phyloP scores from a whole-genome alignment of 2,797 vertebrate species.

The Hippopotamyrus pictus region DNA sequence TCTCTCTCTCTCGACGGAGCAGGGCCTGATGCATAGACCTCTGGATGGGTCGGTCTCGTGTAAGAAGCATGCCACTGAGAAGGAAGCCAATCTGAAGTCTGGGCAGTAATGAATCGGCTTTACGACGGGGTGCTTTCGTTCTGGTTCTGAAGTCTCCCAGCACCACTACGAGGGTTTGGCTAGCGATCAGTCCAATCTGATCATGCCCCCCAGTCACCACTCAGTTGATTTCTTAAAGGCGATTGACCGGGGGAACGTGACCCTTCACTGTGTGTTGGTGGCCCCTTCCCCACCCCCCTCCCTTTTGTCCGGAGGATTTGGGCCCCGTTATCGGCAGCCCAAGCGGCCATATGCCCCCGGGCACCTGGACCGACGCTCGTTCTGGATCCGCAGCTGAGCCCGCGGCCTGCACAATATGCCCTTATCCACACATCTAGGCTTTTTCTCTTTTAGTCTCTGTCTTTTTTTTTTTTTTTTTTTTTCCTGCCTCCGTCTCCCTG shows the following conservation, averaged over 20 bases:
- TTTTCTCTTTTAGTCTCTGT: conserved; percentile 9
- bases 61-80: background rate
- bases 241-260: conserved; percentile 28
- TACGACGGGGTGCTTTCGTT: background rate
- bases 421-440: conserved; percentile 29
- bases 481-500: background rate
- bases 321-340: conserved; percentile 34
- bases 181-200: conserved; percentile 5
- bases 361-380: conserved; percentile 17
- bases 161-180: background rate
- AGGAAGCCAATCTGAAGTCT: background rate
- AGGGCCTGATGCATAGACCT: background rate
- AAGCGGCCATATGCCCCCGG: background rate
- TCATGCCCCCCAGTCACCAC: conserved; percentile 12
- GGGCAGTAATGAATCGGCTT: background rate
- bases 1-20: background rate
- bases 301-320: conserved; percentile 18
- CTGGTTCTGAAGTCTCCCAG: background rate
- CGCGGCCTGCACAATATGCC: background rate
- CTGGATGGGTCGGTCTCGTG: background rate
- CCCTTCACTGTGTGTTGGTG: conserved; percentile 18
- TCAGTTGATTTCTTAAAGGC: conserved; percentile 36
- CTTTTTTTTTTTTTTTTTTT: conserved; percentile 13
- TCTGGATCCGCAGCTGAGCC: background rate
- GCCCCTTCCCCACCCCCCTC: background rate